Conservation (phyloP, 2,888 invertebrate genomes). For the Drosophila neotestacea region DNA sequence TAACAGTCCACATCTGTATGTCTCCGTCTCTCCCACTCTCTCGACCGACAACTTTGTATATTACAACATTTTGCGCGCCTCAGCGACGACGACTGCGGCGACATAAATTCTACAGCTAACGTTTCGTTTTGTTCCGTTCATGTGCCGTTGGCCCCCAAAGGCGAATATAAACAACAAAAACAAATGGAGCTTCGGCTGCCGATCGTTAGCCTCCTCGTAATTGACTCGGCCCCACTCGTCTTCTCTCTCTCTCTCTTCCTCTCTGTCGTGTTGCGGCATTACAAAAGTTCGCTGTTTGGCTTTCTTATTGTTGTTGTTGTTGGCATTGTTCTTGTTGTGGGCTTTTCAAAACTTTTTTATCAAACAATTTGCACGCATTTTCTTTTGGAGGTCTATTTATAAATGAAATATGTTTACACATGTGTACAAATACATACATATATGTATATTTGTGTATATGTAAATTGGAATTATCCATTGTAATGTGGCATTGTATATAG, state of each 20-base stretch:
- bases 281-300: conserved; percentile 28
- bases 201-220: conserved; percentile 26
- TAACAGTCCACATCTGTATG: conserved; percentile 31
- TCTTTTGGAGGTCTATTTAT: conserved; percentile 34
- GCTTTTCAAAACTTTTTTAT: conserved; percentile 29
- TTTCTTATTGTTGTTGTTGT: conserved; percentile 4
- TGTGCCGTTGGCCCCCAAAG: conserved; percentile 66
- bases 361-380: conserved; percentile 43
- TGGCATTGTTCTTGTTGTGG: conserved; percentile 4
- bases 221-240: conserved; percentile 11
- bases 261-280: conserved; percentile 22
- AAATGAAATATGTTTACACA: conserved; percentile 33
- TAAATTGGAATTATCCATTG: conserved; percentile 17
- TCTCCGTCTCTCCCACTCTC: conserved; percentile 25
- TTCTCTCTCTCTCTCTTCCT: conserved; percentile 5
- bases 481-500: neutral
- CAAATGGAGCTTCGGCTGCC: conserved; percentile 23
- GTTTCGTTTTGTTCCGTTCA: conserved; percentile 41
- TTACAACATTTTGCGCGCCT: conserved; percentile 58
- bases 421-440: conserved; percentile 12
- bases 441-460: neutral
- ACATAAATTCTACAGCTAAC: conserved; percentile 66
- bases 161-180: conserved; percentile 33
- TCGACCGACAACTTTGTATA: conserved; percentile 35
- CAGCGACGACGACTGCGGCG: conserved; percentile 31